Conservation (phyloP, 2,797 vertebrate species). For the Botia kubotai region DNA sequence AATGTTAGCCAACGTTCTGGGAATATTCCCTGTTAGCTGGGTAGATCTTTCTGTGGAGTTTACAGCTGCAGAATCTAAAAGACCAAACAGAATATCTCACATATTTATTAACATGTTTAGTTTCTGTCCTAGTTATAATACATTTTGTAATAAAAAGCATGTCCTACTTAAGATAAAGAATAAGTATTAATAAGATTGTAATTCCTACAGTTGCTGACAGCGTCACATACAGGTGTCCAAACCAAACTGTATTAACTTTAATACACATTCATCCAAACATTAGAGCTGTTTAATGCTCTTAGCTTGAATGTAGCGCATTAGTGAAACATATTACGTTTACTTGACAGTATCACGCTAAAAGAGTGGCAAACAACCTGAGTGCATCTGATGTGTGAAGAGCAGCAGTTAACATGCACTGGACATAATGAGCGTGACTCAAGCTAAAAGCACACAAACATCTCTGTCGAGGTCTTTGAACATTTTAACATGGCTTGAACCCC, state of each 20-base stretch:
- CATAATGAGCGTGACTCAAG: background rate
- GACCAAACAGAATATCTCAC: too few species aligned
- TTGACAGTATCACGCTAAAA: background rate
- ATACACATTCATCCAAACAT: constrained; percentile 16
- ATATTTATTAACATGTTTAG: too few species aligned
- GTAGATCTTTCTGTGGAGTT: too few species aligned
- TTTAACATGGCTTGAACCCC: background rate
- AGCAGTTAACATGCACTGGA: background rate
- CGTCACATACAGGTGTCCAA: background rate
- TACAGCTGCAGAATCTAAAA: too few species aligned
- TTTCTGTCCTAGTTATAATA: too few species aligned
- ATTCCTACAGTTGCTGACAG: background rate
- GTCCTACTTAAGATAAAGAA: too few species aligned
- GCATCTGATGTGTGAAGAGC: background rate
- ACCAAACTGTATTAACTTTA: background rate
- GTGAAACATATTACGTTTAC: background rate
- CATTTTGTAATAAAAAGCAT: too few species aligned
- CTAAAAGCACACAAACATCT: background rate
- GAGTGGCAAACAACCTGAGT: background rate
- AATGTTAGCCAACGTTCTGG: too few species aligned
- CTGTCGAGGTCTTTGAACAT: background rate
- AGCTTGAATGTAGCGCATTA: background rate
- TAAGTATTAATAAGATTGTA: too few species aligned
- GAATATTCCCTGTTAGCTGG: too few species aligned
- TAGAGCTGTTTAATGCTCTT: background rate